Base-by-base conservation (phyloP, 2,888 invertebrate genomes). In the Trachelus tabidus region DNA sequence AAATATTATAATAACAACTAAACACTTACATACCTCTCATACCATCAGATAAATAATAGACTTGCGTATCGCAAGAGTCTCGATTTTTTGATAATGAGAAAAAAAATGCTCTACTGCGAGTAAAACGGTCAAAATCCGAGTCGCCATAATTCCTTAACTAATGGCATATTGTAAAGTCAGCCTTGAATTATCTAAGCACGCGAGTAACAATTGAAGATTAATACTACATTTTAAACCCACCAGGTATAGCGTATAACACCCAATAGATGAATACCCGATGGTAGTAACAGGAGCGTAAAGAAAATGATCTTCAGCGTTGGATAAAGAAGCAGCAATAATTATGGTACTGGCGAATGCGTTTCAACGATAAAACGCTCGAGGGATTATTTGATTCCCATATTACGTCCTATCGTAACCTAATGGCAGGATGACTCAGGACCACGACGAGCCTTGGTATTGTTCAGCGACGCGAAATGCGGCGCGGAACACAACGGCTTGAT, bases 141-240 rank as follows among this genome's bases (percentile, higher is more conserved):
- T 23, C 56, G 56, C 2, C 56, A 56, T 56, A 9, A 56, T 56
- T 56, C 23, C 71, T 34, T 71, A 71, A 31, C 33, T 71, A 33
- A 71, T 34, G 15, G 77, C 79, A 82, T 81, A 85, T 83, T 83
- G 84, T 84, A 80, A 81, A 81, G 75, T 81, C 83, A 85, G 83
- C 87, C 86, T 87, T 87, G 86, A 85, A 85, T 85, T 85, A 6
- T 85, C 81, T 86, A 85, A 85, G 84, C 81, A 80, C 80, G 81
- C 83, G 83, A 83, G 83, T 84, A 85, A 88, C 86, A 84, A 88
- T 87, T 86, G 86, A 87, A 88, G 86, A 56, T 56, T 56, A 23
- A 23, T 15, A 56, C 56, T 56, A 23, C 0, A 56, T 56, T 56
- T 56, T 56, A 56, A 23, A 23, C 2, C 56, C 9, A 56, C 56